Evolutionary conservation across 2,888 invertebrate genomes (phyloP), one percentile per base, ranked within the genome.

Genomic region (Magallana nippona): DNA sequence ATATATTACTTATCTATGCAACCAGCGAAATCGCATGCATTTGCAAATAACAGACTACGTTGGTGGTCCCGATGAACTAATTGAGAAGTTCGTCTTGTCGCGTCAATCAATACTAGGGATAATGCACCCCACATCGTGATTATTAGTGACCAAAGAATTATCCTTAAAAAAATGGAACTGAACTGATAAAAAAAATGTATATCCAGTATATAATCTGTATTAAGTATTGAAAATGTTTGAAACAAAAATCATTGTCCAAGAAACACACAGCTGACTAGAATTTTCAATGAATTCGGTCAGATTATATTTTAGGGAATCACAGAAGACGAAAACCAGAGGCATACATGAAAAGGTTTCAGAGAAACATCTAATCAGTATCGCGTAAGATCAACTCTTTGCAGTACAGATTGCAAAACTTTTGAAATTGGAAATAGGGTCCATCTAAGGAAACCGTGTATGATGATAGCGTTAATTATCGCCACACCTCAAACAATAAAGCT

Each of bases 1-100:
- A 82, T 82, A 55, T 71, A 82, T 82, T 82, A 82, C 82, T 82
- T 71, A 82, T 82, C 82, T 82, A 82, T 71, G 82, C 71, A 82
- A 82, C 82, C 71, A 71, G 71, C 27, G 71, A 82, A 55, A 60
- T 60, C 11, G 60, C 82, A 71, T 71, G 82, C 82, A 82, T 81
- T 44, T n/a, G 57, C 62, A 11, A 62, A 44, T 15, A 60, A 17
- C 22, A 71, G 58, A 55, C 71, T 22, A 77, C 82, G 63, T 71
- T 22, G 82, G 82, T 82, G 82, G 82, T 82, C 82, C 8, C 27
- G 17, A n/a, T 22, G 19, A 63, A 60, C 82, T 82, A 82, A 71
- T 71, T 71, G 55, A 19, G 58, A 60, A 80, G 22, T 82, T 15
- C 32, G 63, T 22, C 56, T 22, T 82, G 82, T 82, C 82, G 71